A percentile compares a stretch with the other conserved stretches of the same genome.
phyloP scores from a whole-genome alignment of 2,888 invertebrate species.

The Matsumyia berberina region DNA sequence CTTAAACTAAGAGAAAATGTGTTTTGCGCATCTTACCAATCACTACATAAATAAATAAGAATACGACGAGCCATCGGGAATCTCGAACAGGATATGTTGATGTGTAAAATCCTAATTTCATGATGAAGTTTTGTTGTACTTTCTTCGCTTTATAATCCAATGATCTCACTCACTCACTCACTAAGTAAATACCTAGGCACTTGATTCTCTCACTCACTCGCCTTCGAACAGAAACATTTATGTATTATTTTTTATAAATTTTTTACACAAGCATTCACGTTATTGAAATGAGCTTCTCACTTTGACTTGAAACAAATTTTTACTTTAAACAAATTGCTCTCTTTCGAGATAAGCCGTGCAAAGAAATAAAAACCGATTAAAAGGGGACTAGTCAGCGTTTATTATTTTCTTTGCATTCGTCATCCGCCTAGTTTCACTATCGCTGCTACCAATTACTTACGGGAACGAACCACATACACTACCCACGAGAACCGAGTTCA shows the following conservation, averaged over 20 bases:
- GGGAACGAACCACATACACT: constrained; percentile 50
- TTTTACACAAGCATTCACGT: constrained; percentile 56
- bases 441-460: constrained; percentile 52
- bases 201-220: constrained; percentile 65
- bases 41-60: constrained; percentile 81
- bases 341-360: neutral
- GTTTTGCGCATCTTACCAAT: constrained; percentile 79
- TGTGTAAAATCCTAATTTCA: constrained; percentile 66
- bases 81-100: constrained; percentile 65
- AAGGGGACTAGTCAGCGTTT: constrained; percentile 51
- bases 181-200: constrained; percentile 32
- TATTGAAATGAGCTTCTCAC: constrained; percentile 49
- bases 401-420: constrained; percentile 69
- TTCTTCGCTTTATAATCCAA: constrained; percentile 35
- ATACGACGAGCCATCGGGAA: constrained; percentile 80
- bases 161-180: constrained; percentile 54
- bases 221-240: constrained; percentile 61
- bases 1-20: neutral
- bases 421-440: constrained; percentile 71
- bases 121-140: constrained; percentile 47
- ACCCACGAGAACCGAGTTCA: constrained; percentile 66
- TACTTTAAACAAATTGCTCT: constrained; percentile 18
- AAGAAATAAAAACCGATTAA: constrained; percentile 22
- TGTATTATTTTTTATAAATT: constrained; percentile 49
- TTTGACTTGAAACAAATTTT: constrained; percentile 8